These are phyloP conservation scores for Acropternis orthonyx DNA, from an alignment of 2,797 vertebrate genomes.

Conservation along the genomic window DNA sequence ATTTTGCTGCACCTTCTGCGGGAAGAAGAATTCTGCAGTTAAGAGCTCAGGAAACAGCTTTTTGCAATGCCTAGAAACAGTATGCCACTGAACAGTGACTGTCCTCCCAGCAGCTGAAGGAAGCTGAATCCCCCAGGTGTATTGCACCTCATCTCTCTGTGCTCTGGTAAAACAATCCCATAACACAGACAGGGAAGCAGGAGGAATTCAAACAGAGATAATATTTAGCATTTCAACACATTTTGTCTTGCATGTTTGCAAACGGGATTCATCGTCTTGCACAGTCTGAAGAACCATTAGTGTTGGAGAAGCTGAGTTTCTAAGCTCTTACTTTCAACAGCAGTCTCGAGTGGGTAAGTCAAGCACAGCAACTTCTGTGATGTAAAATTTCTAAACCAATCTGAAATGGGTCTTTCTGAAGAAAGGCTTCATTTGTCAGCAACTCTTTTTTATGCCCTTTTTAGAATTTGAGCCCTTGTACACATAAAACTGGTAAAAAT, in stretches of 20 bases:
- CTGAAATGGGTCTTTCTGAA: neutral
- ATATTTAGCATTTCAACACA: neutral
- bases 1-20: neutral
- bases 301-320: neutral
- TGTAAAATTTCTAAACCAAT: neutral
- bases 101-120: neutral
- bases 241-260: neutral
- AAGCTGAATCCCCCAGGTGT: neutral
- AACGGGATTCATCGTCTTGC: neutral
- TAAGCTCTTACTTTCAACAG: neutral
- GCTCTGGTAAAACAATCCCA: neutral
- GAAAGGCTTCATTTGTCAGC: neutral
- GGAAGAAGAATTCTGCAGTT: neutral
- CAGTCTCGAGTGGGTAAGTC: neutral
- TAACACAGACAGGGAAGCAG: neutral
- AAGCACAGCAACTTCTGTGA: fast-evolving
- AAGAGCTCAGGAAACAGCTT: neutral
- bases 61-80: neutral
- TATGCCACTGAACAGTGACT: neutral
- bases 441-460: neutral
- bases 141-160: neutral
- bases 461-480: neutral
- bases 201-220: neutral
- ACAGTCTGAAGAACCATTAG: neutral
- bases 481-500: neutral